Percentiles rank a stretch among this genome's conserved stretches.
Conservation (phyloP, 1,140 invertebrate species). For the Ceratina japonica region DNA sequence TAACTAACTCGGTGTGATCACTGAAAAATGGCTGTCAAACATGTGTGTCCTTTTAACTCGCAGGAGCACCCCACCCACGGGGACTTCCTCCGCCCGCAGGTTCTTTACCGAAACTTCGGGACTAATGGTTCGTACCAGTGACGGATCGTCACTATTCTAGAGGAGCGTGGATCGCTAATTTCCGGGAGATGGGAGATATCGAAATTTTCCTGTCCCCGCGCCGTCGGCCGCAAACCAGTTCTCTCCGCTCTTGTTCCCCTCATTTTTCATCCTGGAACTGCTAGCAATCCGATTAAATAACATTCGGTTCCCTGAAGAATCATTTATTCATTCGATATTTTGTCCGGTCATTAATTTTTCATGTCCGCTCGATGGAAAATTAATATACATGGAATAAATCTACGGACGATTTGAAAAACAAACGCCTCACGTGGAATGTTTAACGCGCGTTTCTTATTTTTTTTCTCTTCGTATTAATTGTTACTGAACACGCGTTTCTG, state of each 20-base stretch:
- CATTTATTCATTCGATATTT: no score
- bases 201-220: slow-evolving; percentile 31
- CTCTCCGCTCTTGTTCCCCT: neutral
- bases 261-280: neutral
- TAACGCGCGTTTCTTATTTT: no score
- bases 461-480: slow-evolving; percentile 26
- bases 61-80: slow-evolving; percentile 69
- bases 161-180: slow-evolving; percentile 54
- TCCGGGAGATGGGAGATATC: slow-evolving; percentile 33
- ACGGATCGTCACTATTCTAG: slow-evolving; percentile 50
- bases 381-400: no score
- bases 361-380: no score
- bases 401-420: no score
- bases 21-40: slow-evolving; percentile 80
- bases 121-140: slow-evolving; percentile 65
- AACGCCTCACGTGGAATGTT: no score
- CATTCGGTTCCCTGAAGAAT: neutral
- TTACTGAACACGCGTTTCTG: slow-evolving; percentile 29
- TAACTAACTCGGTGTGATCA: slow-evolving; percentile 77
- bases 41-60: slow-evolving; percentile 77
- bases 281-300: neutral
- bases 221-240: neutral
- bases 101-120: slow-evolving; percentile 22
- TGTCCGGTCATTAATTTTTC: no score
- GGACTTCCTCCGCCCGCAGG: slow-evolving; percentile 25